Conservation (phyloP, 2,113 vertebrate species). For the Recurvirostra avosetta region DNA sequence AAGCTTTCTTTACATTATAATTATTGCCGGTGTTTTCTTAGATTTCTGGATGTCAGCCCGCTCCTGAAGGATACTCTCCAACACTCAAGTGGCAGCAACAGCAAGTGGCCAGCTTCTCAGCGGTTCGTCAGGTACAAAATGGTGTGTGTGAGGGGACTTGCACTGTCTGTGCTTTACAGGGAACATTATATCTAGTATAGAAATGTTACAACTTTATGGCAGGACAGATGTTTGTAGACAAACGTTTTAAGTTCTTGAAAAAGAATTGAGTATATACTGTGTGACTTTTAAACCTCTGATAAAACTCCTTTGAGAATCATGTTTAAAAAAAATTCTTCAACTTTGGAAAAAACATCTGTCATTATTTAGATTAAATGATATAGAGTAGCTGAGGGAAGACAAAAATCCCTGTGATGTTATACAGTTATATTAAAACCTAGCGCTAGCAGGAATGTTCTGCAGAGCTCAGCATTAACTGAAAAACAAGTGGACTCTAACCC, state of each 20-base stretch:
- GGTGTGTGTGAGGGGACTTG: neutral
- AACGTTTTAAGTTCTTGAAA: neutral
- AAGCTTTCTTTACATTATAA: constrained; percentile 13
- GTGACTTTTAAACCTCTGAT: neutral
- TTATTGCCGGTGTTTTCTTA: constrained; percentile 59
- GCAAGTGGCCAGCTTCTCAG: constrained; percentile 89
- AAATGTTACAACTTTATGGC: neutral
- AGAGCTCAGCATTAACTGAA: neutral
- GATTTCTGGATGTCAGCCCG: constrained; percentile 88
- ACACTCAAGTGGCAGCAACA: constrained; percentile 90
- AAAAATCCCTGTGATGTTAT: neutral
- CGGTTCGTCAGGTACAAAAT: constrained; percentile 78
- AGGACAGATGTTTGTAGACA: neutral
- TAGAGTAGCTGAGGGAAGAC: neutral
- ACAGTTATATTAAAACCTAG: neutral
- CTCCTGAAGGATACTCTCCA: constrained; percentile 89
- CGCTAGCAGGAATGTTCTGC: neutral
- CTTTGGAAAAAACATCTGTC: neutral
- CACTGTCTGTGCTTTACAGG: accelerated
- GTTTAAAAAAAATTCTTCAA: neutral
- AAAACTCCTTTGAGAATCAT: neutral
- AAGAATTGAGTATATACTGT: neutral
- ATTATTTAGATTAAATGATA: neutral
- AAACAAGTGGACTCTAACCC: neutral
- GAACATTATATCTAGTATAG: neutral